phyloP scores from a whole-genome alignment of 2,113 vertebrate species.

The Cervus canadensis region DNA sequence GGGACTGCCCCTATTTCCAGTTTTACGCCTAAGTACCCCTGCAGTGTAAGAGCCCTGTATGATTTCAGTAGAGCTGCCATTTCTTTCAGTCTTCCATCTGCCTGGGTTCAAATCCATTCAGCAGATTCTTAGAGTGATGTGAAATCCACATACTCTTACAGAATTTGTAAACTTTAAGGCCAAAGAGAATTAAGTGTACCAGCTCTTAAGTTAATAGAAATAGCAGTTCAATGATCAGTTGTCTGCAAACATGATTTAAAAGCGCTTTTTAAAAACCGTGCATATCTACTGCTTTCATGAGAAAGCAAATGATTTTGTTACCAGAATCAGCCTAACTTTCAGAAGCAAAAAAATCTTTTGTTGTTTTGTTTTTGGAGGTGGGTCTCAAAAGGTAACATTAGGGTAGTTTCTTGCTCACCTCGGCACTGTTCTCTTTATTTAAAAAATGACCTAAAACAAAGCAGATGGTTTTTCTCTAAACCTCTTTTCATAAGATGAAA shows the following conservation, averaged over 20 bases:
- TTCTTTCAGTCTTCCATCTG: background rate
- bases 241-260: background rate
- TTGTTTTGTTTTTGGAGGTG: background rate
- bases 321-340: background rate
- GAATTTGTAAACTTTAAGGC: background rate
- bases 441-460: background rate
- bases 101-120: background rate
- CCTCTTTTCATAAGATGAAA: background rate
- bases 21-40: background rate
- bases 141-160: background rate
- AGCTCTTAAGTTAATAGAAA: background rate
- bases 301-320: slow-evolving; percentile 1
- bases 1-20: background rate
- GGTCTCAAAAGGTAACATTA: background rate
- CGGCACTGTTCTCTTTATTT: background rate
- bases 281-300: background rate
- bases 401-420: background rate
- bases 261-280: background rate
- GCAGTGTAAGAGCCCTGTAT: background rate
- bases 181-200: background rate
- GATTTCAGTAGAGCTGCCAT: background rate
- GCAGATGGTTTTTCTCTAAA: background rate
- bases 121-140: background rate
- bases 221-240: background rate
- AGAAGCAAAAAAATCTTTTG: background rate